These are phyloP conservation scores for Eulimnadia texana DNA, from an alignment of 1,140 invertebrate genomes.

Conservation along the genomic window DNA sequence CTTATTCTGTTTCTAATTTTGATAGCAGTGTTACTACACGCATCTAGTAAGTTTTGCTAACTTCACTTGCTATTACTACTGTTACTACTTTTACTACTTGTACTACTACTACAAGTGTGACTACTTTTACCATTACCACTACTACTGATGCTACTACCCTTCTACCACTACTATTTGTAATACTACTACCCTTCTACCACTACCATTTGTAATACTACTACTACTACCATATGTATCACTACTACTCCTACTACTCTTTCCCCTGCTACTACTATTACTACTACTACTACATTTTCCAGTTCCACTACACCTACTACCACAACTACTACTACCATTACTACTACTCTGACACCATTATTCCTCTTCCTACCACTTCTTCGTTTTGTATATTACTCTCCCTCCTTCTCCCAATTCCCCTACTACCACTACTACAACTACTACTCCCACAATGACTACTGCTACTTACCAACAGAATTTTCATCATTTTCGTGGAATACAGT, in stretches of 20 bases:
- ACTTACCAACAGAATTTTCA: too few species aligned
- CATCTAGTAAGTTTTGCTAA: too few species aligned
- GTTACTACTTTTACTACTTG: background rate
- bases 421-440: background rate
- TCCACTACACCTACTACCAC: background rate
- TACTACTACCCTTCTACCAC: background rate
- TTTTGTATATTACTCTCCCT: background rate
- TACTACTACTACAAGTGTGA: background rate
- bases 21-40: too few species aligned
- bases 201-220: background rate
- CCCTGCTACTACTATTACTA: background rate
- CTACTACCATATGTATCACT: too few species aligned
- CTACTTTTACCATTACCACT: background rate
- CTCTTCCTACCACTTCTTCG: background rate
- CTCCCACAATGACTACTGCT: background rate
- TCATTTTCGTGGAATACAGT: too few species aligned
- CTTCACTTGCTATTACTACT: background rate
- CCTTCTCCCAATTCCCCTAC: background rate
- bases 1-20: too few species aligned
- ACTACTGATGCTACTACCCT: too few species aligned
- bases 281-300: too few species aligned
- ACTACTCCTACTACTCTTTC: background rate
- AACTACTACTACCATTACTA: background rate
- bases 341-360: background rate
- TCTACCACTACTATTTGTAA: background rate